phyloP scores from a whole-genome alignment of 2,797 vertebrate species.

The Hafferia zeledoni region DNA sequence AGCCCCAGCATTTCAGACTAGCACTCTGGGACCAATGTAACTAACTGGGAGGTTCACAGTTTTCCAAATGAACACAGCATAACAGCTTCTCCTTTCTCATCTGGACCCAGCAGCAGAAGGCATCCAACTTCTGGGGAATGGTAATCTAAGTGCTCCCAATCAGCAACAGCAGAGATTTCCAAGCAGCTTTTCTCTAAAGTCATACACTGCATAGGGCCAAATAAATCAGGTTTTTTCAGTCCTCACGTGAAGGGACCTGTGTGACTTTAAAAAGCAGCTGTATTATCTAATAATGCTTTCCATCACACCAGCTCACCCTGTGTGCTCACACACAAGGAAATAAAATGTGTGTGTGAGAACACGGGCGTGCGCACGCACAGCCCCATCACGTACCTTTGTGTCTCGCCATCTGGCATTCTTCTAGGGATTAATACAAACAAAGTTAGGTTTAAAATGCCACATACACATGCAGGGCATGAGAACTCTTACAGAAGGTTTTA shows the following conservation, averaged over 20 bases:
- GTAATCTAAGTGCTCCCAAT: background rate
- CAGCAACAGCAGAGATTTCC: background rate
- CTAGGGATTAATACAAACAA: constrained; percentile 20
- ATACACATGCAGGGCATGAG: background rate
- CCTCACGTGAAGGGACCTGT: background rate
- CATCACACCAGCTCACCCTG: background rate
- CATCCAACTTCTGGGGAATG: background rate
- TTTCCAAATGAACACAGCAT: background rate
- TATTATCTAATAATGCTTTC: background rate
- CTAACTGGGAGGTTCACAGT: background rate
- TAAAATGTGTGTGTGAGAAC: background rate
- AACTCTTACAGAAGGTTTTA: background rate
- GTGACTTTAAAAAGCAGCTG: background rate
- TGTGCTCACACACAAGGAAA: background rate
- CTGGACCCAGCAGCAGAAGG: background rate
- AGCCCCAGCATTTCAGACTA: background rate
- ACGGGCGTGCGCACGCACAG: background rate
- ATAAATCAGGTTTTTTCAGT: background rate
- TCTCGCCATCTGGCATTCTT: constrained; percentile 14
- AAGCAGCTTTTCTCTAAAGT: background rate
- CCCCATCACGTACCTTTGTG: rapidly evolving
- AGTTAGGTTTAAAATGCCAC: background rate
- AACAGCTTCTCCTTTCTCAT: background rate
- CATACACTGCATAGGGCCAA: background rate
- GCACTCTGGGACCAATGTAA: background rate